These are phyloP conservation scores for Tangara arthus DNA, from an alignment of 2,797 vertebrate species.

Conservation along the genomic window DNA sequence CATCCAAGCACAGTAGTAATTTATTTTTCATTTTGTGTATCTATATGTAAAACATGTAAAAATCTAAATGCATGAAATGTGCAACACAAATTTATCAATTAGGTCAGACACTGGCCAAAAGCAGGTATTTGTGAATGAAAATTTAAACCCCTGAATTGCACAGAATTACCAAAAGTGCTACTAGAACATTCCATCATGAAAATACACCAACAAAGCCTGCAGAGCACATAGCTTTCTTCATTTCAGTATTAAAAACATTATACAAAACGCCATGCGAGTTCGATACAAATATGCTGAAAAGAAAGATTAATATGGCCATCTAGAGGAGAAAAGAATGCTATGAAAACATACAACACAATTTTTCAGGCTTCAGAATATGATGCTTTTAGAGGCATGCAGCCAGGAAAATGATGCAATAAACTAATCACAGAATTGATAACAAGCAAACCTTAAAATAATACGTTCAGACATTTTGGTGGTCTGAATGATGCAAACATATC, in stretches of 20 bases:
- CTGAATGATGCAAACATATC: neutral
- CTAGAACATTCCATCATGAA: neutral
- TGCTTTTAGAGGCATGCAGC: neutral
- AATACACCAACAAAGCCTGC: neutral
- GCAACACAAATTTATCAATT: neutral
- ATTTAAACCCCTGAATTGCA: neutral
- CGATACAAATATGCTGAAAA: slow-evolving; percentile 6
- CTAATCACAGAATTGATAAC: neutral
- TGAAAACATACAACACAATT: slow-evolving; percentile 20
- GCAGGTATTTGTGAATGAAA: neutral
- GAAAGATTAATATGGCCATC: slow-evolving; percentile 76
- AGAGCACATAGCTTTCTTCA: neutral
- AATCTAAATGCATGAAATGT: neutral
- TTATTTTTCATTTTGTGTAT: neutral
- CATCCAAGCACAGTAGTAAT: neutral
- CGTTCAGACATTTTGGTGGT: neutral
- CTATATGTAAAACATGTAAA: neutral
- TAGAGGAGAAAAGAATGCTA: slow-evolving; percentile 74
- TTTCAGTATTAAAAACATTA: neutral
- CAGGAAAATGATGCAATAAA: neutral
- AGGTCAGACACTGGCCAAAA: neutral
- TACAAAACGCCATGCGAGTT: neutral
- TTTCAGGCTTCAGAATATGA: neutral
- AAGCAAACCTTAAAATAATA: neutral
- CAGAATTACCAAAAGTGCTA: neutral